phyloP scores from a whole-genome alignment of 2,797 vertebrate species.

The Coccyzus lansbergi region DNA sequence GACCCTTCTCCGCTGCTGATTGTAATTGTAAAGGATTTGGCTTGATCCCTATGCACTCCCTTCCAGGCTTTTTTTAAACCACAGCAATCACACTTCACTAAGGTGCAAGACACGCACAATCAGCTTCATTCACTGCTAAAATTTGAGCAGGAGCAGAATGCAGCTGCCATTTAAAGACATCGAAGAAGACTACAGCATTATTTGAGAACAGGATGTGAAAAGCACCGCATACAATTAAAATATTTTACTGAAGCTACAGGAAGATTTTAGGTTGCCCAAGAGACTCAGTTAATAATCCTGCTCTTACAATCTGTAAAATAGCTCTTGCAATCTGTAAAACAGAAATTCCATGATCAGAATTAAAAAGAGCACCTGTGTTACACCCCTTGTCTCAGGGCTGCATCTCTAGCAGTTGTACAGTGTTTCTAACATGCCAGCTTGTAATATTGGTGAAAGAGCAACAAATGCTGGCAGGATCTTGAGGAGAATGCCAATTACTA shows the following conservation, averaged over 20 bases:
- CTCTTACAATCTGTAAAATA: neutral
- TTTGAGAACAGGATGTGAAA: neutral
- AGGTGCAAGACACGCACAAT: neutral
- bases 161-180: neutral
- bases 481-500: neutral
- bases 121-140: neutral
- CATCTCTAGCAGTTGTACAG: accelerated
- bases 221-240: neutral
- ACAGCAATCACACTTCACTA: neutral
- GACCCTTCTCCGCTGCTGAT: neutral
- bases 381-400: neutral
- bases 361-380: neutral
- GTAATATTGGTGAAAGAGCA: neutral
- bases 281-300: neutral
- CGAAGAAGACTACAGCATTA: neutral
- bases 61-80: neutral
- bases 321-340: neutral
- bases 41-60: neutral
- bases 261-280: neutral
- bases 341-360: neutral
- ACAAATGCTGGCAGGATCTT: neutral
- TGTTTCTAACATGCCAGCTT: neutral
- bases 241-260: neutral
- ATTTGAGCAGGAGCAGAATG: neutral
- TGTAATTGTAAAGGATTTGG: neutral